Conservation (phyloP, 2,797 vertebrate species). For the Acipenser transmontanus region DNA sequence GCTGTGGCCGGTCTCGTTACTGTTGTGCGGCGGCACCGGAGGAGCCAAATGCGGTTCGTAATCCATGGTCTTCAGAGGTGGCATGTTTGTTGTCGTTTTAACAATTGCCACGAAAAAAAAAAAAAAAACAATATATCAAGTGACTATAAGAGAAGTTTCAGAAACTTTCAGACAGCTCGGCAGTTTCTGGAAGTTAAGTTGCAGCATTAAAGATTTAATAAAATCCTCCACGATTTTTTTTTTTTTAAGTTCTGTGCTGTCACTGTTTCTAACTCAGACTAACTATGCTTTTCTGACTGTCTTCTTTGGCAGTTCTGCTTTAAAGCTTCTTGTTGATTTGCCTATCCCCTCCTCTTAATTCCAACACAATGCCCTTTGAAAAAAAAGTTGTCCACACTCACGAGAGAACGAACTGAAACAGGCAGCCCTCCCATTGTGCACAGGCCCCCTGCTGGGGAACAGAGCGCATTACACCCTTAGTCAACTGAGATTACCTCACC, state of each 20-base stretch:
- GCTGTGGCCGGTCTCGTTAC: slow-evolving; percentile 31
- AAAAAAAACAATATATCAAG: slow-evolving; percentile 10
- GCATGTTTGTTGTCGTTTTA: slow-evolving; percentile 27
- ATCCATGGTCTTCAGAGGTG: slow-evolving; percentile 49
- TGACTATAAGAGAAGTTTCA: background rate
- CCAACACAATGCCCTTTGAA: slow-evolving; percentile 7
- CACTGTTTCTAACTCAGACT: no score
- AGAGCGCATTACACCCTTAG: no score
- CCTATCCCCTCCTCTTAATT: slow-evolving; percentile 24
- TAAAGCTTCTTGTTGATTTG: slow-evolving; percentile 21
- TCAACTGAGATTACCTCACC: no score
- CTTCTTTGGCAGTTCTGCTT: slow-evolving; percentile 8
- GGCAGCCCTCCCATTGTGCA: no score
- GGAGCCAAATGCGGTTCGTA: slow-evolving; percentile 60
- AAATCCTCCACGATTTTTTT: no score
- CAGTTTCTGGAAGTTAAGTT: background rate
- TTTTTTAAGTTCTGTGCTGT: no score
- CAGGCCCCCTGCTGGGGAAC: no score
- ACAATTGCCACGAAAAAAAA: slow-evolving; percentile 29
- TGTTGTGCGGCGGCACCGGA: slow-evolving; percentile 70
- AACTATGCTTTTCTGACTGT: no score
- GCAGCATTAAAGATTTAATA: background rate
- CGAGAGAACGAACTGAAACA: no score
- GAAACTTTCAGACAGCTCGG: background rate
- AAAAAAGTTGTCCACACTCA: background rate